These are phyloP conservation scores for Ecdyonurus torrentis DNA, from an alignment of 2,888 invertebrate genomes.

Conservation along the genomic window DNA sequence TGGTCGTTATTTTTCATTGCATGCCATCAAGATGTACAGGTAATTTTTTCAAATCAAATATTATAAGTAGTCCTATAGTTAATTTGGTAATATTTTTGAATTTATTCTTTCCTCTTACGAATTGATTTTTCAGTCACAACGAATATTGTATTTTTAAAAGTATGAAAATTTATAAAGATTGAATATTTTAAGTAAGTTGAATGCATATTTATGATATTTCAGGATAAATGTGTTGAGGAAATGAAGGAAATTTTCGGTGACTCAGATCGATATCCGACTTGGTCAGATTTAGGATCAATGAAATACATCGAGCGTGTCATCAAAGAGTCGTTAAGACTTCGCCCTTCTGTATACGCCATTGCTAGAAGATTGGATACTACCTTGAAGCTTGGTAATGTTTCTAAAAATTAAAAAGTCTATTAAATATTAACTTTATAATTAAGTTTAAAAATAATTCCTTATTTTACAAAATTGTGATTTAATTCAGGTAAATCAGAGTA, in stretches of 20 bases:
- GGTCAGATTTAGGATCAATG: not conserved
- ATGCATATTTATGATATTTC: no score
- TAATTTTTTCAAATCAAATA: no score
- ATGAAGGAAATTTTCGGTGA: not conserved
- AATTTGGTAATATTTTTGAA: no score
- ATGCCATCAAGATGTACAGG: constrained; percentile 26
- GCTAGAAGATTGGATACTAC: not conserved
- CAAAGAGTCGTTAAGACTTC: not conserved
- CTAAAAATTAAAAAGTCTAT: no score
- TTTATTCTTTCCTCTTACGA: no score
- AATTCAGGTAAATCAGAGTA: constrained; percentile 19
- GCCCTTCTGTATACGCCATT: not conserved
- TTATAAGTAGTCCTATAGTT: no score
- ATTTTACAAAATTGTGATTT: not conserved
- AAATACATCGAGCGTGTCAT: not conserved
- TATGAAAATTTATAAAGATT: no score
- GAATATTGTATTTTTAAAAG: no score
- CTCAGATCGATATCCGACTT: not conserved
- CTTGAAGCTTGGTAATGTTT: not conserved
- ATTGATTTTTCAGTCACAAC: no score
- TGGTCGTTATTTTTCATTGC: constrained; percentile 31
- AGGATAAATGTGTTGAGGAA: not conserved
- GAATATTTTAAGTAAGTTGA: no score
- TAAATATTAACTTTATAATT: no score
- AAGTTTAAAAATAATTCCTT: not conserved